Evolutionary conservation across 2,113 vertebrate genomes (phyloP).

Genomic region (Alligator sinensis): DNA sequence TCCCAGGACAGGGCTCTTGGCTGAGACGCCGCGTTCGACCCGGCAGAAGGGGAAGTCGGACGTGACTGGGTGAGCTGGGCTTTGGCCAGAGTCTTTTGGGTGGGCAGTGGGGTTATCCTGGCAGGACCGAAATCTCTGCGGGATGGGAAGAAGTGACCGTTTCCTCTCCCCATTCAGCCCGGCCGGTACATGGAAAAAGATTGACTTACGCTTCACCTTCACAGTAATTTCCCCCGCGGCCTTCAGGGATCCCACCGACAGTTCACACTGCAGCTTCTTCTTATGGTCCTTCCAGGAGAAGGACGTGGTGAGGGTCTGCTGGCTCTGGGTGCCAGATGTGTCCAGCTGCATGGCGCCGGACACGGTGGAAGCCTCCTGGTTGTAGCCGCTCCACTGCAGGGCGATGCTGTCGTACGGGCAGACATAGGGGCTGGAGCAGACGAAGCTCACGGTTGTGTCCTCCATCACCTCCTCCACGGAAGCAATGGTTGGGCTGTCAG

Average conservation of each 20-base stretch:
- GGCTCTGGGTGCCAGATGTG: background rate
- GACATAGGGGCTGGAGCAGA: conserved; percentile 75
- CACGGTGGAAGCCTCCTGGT: background rate
- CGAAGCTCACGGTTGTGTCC: conserved; percentile 24
- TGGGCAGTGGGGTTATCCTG: fast-evolving
- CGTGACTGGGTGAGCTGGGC: too few species aligned
- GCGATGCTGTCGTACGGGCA: background rate
- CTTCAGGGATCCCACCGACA: background rate
- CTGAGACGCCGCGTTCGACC: background rate
- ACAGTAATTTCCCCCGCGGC: conserved; percentile 19
- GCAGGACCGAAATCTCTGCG: fast-evolving
- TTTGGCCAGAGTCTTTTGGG: background rate
- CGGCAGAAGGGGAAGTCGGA: background rate
- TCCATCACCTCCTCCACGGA: background rate
- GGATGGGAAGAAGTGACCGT: background rate
- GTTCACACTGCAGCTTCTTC: conserved; percentile 60
- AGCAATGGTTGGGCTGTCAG: background rate
- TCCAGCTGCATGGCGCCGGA: conserved; percentile 10
- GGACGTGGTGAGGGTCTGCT: conserved; percentile 42
- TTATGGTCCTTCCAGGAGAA: conserved; percentile 79
- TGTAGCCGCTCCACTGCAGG: conserved; percentile 73
- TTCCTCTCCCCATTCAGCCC: fast-evolving
- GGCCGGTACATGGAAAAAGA: background rate
- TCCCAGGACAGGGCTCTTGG: background rate
- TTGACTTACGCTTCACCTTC: conserved; percentile 74